Conservation (phyloP, 2,113 vertebrate genomes). For the Ophthalmolycus amberensis region DNA sequence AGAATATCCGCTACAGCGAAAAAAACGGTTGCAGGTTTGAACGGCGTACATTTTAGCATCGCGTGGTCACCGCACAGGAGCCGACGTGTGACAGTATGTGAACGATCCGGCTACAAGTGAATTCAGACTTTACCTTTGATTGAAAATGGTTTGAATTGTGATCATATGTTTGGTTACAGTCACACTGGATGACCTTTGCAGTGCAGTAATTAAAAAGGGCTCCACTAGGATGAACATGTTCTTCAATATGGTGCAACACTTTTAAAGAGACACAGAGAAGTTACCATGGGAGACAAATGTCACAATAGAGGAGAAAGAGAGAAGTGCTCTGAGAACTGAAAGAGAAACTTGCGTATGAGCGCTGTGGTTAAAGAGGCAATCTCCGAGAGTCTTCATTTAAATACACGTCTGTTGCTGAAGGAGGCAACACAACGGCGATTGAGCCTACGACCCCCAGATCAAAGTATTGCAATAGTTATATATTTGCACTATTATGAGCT, state of each 20-base stretch:
- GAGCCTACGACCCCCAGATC: background rate
- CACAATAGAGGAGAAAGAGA: background rate
- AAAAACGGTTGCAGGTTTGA: background rate
- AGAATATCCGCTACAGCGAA: background rate
- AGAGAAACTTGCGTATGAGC: too few relatives aligned
- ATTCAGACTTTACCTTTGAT: background rate
- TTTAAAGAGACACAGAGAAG: background rate
- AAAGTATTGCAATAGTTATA: background rate
- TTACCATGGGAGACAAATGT: constrained; percentile 1
- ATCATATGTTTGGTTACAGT: background rate
- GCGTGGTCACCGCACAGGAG: background rate
- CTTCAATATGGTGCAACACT: background rate
- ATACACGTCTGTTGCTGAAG: background rate
- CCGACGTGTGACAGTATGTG: background rate
- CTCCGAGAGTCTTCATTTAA: background rate
- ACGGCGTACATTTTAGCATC: background rate
- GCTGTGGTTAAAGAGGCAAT: too few relatives aligned
- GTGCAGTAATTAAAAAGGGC: constrained; percentile 16
- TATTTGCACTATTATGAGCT: background rate
- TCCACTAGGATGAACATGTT: background rate
- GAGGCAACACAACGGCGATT: background rate
- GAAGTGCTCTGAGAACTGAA: too few relatives aligned
- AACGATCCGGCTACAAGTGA: background rate
- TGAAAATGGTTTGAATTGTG: background rate
- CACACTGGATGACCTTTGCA: background rate